Conservation (phyloP, 2,888 invertebrate genomes). For the Drosophila acutilabella region DNA sequence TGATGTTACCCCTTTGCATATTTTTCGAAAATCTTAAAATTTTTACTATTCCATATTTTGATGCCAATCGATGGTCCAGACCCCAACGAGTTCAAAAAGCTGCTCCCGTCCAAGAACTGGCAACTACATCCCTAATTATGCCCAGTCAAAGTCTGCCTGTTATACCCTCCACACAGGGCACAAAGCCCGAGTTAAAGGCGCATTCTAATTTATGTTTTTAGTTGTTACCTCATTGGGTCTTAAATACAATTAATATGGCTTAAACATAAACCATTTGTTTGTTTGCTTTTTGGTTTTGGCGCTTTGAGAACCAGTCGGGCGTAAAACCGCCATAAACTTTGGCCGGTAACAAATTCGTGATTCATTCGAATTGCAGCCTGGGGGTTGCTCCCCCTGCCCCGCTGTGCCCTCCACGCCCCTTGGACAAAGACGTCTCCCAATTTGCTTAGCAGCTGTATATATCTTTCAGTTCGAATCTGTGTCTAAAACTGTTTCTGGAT, state of each 20-base stretch:
- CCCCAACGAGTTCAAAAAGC: not conserved
- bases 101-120: not conserved
- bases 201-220: conserved; percentile 67
- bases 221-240: conserved; percentile 42
- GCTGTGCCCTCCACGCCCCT: not conserved
- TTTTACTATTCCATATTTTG: too few relatives aligned
- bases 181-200: conserved; percentile 9
- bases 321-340: conserved; percentile 48
- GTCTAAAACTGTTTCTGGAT: conserved; percentile 20
- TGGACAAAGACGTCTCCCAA: conserved; percentile 43
- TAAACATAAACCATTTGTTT: conserved; percentile 17
- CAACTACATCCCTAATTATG: not conserved
- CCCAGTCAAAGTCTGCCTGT: not conserved
- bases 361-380: conserved; percentile 38
- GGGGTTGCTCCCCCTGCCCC: conserved; percentile 2
- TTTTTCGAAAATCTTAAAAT: too few relatives aligned
- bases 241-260: conserved; percentile 65
- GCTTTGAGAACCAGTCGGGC: conserved; percentile 45
- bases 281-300: conserved; percentile 1
- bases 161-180: not conserved
- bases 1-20: too few relatives aligned
- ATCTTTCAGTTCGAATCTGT: conserved; percentile 34
- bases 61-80: too few relatives aligned
- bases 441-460: conserved; percentile 34
- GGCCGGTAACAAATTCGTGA: conserved; percentile 48